Evolutionary conservation across 2,888 invertebrate species (phyloP).

Genomic region (Drosophila pseudotakahashii): DNA sequence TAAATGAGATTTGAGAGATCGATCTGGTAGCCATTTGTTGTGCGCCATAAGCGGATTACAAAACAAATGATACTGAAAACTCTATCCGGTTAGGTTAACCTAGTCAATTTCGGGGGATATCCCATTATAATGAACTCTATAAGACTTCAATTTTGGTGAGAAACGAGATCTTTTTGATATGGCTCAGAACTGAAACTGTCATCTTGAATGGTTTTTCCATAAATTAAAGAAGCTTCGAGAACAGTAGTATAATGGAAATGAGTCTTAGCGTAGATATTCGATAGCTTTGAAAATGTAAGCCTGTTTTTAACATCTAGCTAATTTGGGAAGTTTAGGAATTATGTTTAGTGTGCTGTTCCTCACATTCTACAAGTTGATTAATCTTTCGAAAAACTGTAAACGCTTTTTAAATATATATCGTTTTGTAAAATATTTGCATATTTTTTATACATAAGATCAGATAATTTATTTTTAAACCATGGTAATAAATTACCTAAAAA

Average conservation of each 20-base stretch:
- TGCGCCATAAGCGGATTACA: slow-evolving; percentile 42
- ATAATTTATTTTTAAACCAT: not conserved
- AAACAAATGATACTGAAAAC: slow-evolving; percentile 32
- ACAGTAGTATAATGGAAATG: slow-evolving; percentile 17
- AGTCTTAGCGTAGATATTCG: not conserved
- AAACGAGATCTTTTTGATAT: slow-evolving; percentile 25
- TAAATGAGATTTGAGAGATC: slow-evolving; percentile 35
- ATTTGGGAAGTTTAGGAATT: slow-evolving; percentile 3
- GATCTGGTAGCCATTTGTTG: slow-evolving; percentile 38
- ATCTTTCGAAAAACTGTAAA: not conserved
- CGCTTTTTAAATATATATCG: not conserved
- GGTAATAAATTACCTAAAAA: not conserved
- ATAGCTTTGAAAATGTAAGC: slow-evolving; percentile 1
- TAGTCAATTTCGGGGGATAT: slow-evolving; percentile 27
- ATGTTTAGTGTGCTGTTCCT: not conserved
- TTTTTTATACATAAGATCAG: not conserved
- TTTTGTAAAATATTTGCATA: slow-evolving; percentile 8
- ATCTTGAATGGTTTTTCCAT: slow-evolving; percentile 18
- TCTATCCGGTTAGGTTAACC: slow-evolving; percentile 43
- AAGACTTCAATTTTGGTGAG: not conserved
- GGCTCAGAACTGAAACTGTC: slow-evolving; percentile 12
- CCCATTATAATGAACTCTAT: slow-evolving; percentile 26
- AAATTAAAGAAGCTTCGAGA: slow-evolving; percentile 26
- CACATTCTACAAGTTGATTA: not conserved
- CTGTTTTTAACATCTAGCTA: slow-evolving; percentile 4